These are phyloP conservation scores for Mactromeris polynyma DNA, from an alignment of 2,888 invertebrate species.

Conservation along the genomic window DNA sequence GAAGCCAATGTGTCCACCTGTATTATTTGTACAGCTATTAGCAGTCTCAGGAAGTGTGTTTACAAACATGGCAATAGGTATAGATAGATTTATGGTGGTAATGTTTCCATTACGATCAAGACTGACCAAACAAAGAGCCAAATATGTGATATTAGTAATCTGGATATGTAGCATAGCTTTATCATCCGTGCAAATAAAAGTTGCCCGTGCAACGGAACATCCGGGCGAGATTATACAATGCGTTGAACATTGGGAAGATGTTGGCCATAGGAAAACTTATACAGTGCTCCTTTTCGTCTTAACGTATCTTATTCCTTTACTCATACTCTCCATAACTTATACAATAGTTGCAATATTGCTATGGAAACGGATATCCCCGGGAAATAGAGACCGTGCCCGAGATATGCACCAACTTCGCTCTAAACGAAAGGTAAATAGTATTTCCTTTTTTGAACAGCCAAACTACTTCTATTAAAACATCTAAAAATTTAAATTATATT, in stretches of 20 bases:
- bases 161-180: constrained; percentile 87
- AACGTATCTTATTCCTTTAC: constrained; percentile 87
- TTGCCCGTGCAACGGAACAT: constrained; percentile 77
- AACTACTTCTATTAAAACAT: too few species aligned
- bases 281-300: constrained; percentile 83
- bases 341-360: constrained; percentile 87
- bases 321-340: constrained; percentile 88
- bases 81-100: constrained; percentile 87
- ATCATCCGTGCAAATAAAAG: constrained; percentile 87
- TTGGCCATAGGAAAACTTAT: constrained; percentile 73
- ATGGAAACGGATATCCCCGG: constrained; percentile 88
- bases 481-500: too few species aligned
- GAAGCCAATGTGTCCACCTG: constrained; percentile 88
- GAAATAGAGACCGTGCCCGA: constrained; percentile 87
- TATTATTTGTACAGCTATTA: constrained; percentile 88
- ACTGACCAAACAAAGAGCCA: constrained; percentile 86
- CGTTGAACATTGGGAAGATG: constrained; percentile 77
- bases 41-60: constrained; percentile 88
- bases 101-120: constrained; percentile 86
- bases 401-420: constrained; percentile 87
- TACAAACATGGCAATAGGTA: constrained; percentile 88
- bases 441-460: background rate
- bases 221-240: constrained; percentile 70
- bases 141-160: constrained; percentile 87
- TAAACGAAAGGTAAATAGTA: constrained; percentile 87